Base-by-base conservation (phyloP, 2,113 vertebrate species). In the Megaleporinus macrocephalus region DNA sequence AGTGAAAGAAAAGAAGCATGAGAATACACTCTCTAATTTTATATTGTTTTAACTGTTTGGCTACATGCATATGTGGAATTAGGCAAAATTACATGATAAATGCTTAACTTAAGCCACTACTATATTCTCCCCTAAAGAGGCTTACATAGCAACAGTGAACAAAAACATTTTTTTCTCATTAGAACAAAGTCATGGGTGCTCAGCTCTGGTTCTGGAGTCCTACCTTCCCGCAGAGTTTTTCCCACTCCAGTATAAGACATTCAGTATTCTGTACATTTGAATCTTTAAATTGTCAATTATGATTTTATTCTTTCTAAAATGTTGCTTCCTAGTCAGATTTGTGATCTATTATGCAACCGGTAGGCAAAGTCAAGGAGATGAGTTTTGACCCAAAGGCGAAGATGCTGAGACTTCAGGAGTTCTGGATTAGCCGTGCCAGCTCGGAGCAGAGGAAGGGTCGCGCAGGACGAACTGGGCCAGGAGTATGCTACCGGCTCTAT, bases 341-440 rank as follows among this genome's bases (percentile, higher is more conserved):
- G 18, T 29, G 10, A 24, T 53, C 22, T 4, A 26, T 20, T 15
- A 16, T 69, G n/a, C 16, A 27, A 57, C 44, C 10, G 20, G 33
- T 41, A 98, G 97, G 97, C 44, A 98, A 97, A 83, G 97, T 98
- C 55, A 98, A 99, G 87, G 97, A 99, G 89, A 96, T 99, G 95
- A 98, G 96, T 86, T 97, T 96, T 0, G 97, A 98, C 84, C 94
- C 97, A 0, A 96, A 97, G 82, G 95, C 94, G 26, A 97, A 98
- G 62, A 95, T 99, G 84, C 97, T 97, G 74, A 93, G 96, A 1
- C 93, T 99, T 10, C 97, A 98, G 90, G 97, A 99, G 85, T 98
- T 98, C 92, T 99, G 97, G 97, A 97, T 99, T 90, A 99, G 97
- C 84, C 92, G 94, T 55, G 97, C 97, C 24, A 99, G 97, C 0